Conservation (phyloP, 2,888 invertebrate genomes). For the Sepioteuthis lessoniana region DNA sequence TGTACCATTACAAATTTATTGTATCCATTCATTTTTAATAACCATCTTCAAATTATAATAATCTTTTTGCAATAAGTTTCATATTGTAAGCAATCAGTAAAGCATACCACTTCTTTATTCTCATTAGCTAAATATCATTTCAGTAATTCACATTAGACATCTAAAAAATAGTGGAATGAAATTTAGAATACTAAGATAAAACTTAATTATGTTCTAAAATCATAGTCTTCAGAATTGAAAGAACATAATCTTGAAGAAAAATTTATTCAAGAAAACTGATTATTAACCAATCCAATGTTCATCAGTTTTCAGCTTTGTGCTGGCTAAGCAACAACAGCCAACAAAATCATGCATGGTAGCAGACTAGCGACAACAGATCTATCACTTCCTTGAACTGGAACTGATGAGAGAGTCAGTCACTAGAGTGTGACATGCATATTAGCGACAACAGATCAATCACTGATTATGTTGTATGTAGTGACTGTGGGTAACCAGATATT, state of each 20-base stretch:
- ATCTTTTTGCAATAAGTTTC: neutral
- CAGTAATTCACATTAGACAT: too few species aligned
- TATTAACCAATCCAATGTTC: neutral
- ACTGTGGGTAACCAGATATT: too few species aligned
- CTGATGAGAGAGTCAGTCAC: neutral
- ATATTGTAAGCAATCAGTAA: neutral
- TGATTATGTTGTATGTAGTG: slow-evolving; percentile 1
- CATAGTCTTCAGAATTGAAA: too few species aligned
- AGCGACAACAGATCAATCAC: slow-evolving; percentile 12
- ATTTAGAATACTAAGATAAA: too few species aligned
- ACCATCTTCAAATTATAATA: neutral
- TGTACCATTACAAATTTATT: too few species aligned
- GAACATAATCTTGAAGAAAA: too few species aligned
- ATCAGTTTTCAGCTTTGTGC: neutral
- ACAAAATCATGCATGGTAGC: neutral
- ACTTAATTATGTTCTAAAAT: too few species aligned
- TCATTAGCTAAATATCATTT: too few species aligned
- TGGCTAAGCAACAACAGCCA: neutral
- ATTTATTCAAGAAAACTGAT: neutral
- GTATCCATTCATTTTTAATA: too few species aligned
- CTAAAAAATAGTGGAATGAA: too few species aligned
- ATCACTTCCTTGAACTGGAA: slow-evolving; percentile 33
- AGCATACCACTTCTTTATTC: neutral
- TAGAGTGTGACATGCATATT: neutral
- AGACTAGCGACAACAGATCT: slow-evolving; percentile 20